Evolutionary conservation across 2,113 vertebrate genomes (phyloP).

Genomic region (Hemiprocne comata): DNA sequence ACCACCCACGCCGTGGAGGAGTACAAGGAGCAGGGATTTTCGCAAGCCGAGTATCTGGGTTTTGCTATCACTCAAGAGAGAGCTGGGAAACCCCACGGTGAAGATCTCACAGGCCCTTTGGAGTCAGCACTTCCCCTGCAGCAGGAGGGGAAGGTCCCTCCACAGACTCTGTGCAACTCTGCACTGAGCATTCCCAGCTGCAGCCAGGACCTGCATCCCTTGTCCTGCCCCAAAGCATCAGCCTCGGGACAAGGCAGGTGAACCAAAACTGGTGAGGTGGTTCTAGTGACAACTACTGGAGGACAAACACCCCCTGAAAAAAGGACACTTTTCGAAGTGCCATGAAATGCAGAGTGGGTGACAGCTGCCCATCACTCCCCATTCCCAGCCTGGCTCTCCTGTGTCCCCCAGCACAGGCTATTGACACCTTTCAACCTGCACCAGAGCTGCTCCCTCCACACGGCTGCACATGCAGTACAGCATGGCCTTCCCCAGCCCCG

Average conservation of each 20-base stretch:
- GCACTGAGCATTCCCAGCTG: background rate
- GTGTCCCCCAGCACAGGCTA: fast-evolving
- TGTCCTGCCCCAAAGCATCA: background rate
- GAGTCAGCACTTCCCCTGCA: conserved; percentile 59
- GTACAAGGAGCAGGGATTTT: conserved; percentile 56
- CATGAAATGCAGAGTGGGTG: background rate
- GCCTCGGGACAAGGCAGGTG: background rate
- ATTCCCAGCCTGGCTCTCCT: background rate
- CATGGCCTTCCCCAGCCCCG: background rate
- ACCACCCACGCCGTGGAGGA: background rate
- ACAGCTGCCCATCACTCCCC: fast-evolving
- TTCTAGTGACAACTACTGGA: background rate
- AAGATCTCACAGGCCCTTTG: background rate
- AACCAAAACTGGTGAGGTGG: fast-evolving
- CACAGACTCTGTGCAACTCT: background rate
- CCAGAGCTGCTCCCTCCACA: background rate
- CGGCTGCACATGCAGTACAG: background rate
- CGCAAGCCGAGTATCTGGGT: background rate
- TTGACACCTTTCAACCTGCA: background rate
- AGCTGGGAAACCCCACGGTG: conserved; percentile 54
- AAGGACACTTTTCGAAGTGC: background rate
- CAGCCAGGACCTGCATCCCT: background rate
- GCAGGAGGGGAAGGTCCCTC: conserved; percentile 4
- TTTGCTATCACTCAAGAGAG: conserved; percentile 56
- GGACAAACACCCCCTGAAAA: background rate